Evolutionary conservation across 2,797 vertebrate genomes (phyloP).

Genomic region (Chloroceryle inda): DNA sequence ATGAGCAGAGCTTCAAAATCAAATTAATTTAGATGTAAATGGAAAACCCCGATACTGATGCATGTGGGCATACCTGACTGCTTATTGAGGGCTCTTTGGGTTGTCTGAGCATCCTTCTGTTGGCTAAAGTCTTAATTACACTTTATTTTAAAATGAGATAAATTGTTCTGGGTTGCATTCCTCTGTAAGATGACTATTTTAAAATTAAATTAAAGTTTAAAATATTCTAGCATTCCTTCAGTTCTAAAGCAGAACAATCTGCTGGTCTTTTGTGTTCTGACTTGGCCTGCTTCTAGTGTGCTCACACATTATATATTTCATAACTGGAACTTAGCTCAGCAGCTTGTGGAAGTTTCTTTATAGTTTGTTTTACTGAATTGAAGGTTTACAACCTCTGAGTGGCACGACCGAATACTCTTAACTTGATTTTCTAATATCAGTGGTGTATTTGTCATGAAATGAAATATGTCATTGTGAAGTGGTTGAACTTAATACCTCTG

Average conservation of each 20-base stretch:
- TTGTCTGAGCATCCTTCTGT: neutral
- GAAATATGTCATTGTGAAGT: neutral
- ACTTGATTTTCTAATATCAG: neutral
- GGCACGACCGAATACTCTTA: neutral
- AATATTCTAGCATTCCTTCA: neutral
- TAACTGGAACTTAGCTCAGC: neutral
- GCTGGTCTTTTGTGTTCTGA: neutral
- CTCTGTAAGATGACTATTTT: neutral
- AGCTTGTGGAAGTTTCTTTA: neutral
- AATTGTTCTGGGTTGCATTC: neutral
- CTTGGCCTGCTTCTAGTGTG: neutral
- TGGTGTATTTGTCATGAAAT: neutral
- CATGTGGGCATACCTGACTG: neutral
- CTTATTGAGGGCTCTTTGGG: neutral
- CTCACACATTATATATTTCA: neutral
- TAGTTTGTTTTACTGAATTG: neutral
- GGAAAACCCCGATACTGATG: neutral
- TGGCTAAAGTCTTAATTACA: neutral
- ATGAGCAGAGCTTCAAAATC: neutral
- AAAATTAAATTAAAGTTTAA: neutral
- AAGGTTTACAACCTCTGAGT: neutral
- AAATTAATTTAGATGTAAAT: neutral
- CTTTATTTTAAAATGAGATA: neutral
- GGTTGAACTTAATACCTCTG: neutral
- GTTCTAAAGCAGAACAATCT: neutral